A percentile compares a stretch with the other conserved stretches of the same genome.
Conservation (phyloP, 2,113 vertebrate genomes). For the Calypte anna region DNA sequence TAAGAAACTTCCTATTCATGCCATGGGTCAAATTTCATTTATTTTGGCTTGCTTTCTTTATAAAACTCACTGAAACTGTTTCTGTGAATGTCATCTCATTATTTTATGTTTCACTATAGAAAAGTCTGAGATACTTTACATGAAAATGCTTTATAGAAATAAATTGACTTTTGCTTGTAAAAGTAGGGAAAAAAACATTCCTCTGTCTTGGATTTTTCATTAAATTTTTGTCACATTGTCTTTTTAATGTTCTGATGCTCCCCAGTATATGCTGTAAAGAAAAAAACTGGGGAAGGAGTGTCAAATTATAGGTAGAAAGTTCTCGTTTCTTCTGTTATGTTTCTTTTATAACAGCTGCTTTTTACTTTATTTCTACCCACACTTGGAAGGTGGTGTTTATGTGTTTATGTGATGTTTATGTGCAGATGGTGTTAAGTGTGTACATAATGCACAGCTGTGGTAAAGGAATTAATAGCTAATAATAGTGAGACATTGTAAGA, state of each 20-base stretch:
- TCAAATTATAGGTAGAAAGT: background rate
- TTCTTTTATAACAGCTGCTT: background rate
- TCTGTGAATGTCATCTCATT: background rate
- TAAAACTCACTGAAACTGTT: background rate
- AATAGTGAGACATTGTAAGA: background rate
- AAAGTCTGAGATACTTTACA: background rate
- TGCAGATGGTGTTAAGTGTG: background rate
- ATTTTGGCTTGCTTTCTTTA: background rate
- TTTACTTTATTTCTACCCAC: background rate
- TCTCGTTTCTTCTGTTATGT: background rate
- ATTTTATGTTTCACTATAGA: background rate
- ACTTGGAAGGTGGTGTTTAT: background rate
- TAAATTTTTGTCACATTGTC: background rate
- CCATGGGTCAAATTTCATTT: background rate
- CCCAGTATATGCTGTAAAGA: background rate
- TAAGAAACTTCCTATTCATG: background rate
- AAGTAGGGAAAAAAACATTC: background rate
- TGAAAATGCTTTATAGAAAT: background rate
- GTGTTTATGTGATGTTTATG: background rate
- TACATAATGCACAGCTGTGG: background rate
- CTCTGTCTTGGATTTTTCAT: background rate
- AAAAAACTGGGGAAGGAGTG: background rate
- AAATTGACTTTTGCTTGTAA: background rate
- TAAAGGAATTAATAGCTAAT: background rate
- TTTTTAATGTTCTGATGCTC: background rate